These are phyloP conservation scores for Atta texana DNA, from an alignment of 1,140 invertebrate genomes.

Conservation along the genomic window DNA sequence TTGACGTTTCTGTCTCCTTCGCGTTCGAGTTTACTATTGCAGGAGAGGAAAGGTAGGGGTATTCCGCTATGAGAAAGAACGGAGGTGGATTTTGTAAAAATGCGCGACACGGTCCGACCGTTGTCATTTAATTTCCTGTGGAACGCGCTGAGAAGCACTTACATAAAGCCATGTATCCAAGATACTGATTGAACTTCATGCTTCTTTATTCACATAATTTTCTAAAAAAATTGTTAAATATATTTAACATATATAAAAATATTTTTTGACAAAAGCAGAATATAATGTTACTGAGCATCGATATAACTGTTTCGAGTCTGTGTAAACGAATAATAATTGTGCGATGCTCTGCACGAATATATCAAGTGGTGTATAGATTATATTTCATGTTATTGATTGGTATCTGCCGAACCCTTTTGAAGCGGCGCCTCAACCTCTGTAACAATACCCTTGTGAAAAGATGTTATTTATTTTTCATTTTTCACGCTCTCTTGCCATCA, in stretches of 20 bases:
- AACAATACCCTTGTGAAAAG: slow-evolving; percentile 58
- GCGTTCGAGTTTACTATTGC: slow-evolving; percentile 29
- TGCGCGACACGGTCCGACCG: slow-evolving; percentile 17
- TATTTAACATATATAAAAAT: background rate
- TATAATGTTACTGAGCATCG: background rate
- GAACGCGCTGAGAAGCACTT: slow-evolving; percentile 15
- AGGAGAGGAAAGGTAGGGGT: background rate
- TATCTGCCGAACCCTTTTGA: slow-evolving; percentile 48
- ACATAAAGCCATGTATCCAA: background rate
- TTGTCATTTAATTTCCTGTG: slow-evolving; percentile 43
- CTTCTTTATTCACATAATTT: background rate
- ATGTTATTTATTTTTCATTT: slow-evolving; percentile 62
- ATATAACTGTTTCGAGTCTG: background rate
- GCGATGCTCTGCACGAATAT: slow-evolving; percentile 19
- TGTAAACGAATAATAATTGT: slow-evolving; percentile 22
- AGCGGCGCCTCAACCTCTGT: slow-evolving; percentile 41
- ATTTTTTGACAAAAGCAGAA: background rate
- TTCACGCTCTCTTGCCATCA: slow-evolving; percentile 50
- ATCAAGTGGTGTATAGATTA: background rate
- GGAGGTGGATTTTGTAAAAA: slow-evolving; percentile 48
- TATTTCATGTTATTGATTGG: slow-evolving; percentile 40
- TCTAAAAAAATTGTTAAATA: background rate
- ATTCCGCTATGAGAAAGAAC: slow-evolving; percentile 9
- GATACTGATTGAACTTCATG: slow-evolving; percentile 6
- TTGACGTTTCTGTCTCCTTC: slow-evolving; percentile 24